A percentile compares a stretch with the other conserved stretches of the same genome.
phyloP scores from a whole-genome alignment of 2,888 invertebrate genomes.

The Synergus gifuensis region DNA sequence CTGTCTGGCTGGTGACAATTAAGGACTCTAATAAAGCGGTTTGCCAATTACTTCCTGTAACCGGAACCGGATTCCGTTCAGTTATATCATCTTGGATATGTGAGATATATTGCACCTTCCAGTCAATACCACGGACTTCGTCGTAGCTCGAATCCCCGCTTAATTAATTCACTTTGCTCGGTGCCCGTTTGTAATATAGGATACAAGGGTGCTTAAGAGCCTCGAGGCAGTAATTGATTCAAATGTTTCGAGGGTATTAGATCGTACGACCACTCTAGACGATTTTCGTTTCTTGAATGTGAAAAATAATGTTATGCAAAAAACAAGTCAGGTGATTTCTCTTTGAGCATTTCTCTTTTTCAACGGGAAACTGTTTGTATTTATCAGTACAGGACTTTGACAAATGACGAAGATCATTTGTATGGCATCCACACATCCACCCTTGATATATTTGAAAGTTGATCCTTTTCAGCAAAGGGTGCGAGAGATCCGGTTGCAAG shows the following conservation, averaged over 20 bases:
- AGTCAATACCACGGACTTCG: conserved; percentile 39
- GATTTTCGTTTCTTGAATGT: not conserved
- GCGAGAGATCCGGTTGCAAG: conserved; percentile 38
- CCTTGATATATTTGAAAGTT: conserved; percentile 12
- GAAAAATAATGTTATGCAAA: not conserved
- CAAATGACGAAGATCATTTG: not conserved
- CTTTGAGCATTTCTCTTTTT: not conserved
- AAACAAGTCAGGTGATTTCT: too few species aligned
- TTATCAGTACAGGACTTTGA: not conserved
- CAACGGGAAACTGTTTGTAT: not conserved
- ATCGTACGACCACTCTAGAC: conserved; percentile 49
- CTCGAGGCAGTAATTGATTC: conserved; percentile 71
- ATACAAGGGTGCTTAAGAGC: conserved; percentile 64
- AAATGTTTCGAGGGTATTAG: conserved; percentile 68
- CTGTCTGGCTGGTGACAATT: conserved; percentile 33
- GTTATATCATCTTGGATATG: conserved; percentile 42
- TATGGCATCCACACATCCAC: conserved; percentile 8
- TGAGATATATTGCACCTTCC: conserved; percentile 45
- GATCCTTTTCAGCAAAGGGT: conserved; percentile 36
- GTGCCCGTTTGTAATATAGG: conserved; percentile 65
- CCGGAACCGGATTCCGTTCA: conserved; percentile 42
- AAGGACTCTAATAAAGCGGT: conserved; percentile 39
- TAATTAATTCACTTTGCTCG: conserved; percentile 73
- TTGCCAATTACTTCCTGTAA: conserved; percentile 47
- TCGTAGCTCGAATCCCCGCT: conserved; percentile 50